Evolutionary conservation across 2,797 vertebrate genomes (phyloP).

Genomic region (Morus bassanus): DNA sequence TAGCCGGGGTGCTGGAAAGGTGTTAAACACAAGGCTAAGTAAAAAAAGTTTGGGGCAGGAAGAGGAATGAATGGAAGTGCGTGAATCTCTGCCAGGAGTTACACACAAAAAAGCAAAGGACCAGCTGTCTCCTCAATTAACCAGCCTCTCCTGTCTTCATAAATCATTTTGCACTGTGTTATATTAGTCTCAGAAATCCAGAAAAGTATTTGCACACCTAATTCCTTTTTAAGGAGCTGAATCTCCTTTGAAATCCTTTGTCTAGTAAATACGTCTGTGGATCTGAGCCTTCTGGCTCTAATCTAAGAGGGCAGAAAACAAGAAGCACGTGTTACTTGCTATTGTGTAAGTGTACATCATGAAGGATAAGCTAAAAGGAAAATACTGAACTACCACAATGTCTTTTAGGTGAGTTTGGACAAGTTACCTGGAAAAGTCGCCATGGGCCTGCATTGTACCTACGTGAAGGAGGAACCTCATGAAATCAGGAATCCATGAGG

Average conservation of each 20-base stretch:
- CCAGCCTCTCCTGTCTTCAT: background rate
- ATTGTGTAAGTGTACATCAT: fast-evolving
- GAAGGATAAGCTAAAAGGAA: background rate
- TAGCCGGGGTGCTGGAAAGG: background rate
- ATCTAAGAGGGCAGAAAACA: background rate
- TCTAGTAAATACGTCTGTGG: background rate
- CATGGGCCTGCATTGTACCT: background rate
- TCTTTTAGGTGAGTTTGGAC: background rate
- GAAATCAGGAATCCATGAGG: background rate
- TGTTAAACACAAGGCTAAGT: background rate
- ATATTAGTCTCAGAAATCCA: background rate
- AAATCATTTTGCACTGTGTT: background rate
- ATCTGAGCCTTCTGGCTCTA: background rate
- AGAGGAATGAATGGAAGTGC: background rate
- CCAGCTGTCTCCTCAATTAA: background rate
- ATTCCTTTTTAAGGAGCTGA: background rate
- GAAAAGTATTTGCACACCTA: background rate
- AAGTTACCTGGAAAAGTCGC: background rate
- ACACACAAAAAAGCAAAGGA: background rate
- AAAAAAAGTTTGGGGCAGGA: background rate
- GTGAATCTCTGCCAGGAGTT: background rate
- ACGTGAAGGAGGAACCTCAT: background rate
- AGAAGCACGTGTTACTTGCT: background rate
- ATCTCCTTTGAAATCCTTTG: background rate
- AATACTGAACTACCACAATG: background rate